Evolutionary conservation across 1,140 invertebrate genomes (phyloP).

Genomic region (Euborellia annulipes): DNA sequence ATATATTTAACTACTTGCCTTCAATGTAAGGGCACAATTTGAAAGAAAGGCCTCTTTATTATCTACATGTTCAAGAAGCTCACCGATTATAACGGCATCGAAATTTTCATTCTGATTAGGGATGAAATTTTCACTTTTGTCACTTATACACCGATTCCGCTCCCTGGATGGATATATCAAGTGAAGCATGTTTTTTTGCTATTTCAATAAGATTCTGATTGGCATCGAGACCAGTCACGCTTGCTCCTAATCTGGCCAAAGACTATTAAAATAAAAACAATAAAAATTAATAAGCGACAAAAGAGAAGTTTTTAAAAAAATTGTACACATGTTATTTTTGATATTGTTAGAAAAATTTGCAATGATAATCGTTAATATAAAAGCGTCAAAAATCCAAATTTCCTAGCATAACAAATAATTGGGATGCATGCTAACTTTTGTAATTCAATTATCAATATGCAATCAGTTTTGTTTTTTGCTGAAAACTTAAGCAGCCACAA

Average conservation of each 20-base stretch:
- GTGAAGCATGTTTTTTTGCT: slow-evolving; percentile 40
- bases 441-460: no score
- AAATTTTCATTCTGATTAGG: slow-evolving; percentile 33
- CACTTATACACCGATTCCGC: slow-evolving; percentile 19
- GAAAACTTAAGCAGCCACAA: no score
- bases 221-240: slow-evolving; percentile 73
- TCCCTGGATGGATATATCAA: slow-evolving; percentile 25
- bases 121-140: slow-evolving; percentile 42
- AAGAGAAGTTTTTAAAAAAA: no score
- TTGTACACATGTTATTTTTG: no score
- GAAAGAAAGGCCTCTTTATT: slow-evolving; percentile 60
- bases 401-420: no score
- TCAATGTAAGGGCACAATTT: slow-evolving; percentile 50
- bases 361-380: no score
- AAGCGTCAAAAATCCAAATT: no score
- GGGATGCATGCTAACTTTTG: no score
- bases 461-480: no score
- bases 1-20: no score
- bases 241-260: slow-evolving; percentile 57
- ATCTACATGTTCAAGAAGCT: slow-evolving; percentile 84
- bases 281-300: no score
- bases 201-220: slow-evolving; percentile 46
- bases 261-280: slow-evolving; percentile 31
- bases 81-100: slow-evolving; percentile 74
- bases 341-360: no score